Evolutionary conservation across 2,797 vertebrate genomes (phyloP), one percentile per base, ranked within the genome.

Genomic region (Eulemur rubriventer): DNA sequence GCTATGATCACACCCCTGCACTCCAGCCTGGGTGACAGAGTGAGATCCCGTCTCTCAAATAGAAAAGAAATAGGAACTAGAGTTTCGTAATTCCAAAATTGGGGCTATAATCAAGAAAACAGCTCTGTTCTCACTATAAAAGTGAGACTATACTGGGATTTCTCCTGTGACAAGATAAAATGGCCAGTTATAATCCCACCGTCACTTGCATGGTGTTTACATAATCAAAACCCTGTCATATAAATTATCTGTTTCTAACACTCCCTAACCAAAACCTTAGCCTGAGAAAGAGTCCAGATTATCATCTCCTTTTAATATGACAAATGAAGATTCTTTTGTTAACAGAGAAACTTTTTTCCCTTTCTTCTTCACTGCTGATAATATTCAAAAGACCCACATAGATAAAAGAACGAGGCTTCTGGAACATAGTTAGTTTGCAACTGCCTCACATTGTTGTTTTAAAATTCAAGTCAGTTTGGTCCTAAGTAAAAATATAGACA

Each of bases 391-490:
- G 48, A 59, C 6, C 35, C 69, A n/a, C 9, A 0, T 14, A 24
- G 70, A 26, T 57, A n/a, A 83, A 76, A 82, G 38, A n/a, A 70
- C 12, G n/a, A 46, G 30, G 16, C 43, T 75, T 55, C 55, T 38
- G 70, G 14, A 82, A 82, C 33, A 88, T 28, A 35, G 5, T 79
- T 17, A 30, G 55, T 52, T 76, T 83, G 67, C 52, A 94, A 93
- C 1, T 20, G 11, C n/a, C 38, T 83, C 63, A 35, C 20, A 18
- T 69, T 82, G 67, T 78, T 85, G 33, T 61, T 52, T 83, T 65
- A 81, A 91, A 76, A 91, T 91, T 81, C 16, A 88, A 81, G 38
- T 95, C 41, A n/a, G 59, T 57, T 59, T 91, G 65, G 26, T 76
- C 52, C n/a, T 22, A 81, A 91, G 67, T 76, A 76, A 89, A 95